Base-by-base conservation (phyloP, 1,140 invertebrate genomes). In the Musca vetustissima region DNA sequence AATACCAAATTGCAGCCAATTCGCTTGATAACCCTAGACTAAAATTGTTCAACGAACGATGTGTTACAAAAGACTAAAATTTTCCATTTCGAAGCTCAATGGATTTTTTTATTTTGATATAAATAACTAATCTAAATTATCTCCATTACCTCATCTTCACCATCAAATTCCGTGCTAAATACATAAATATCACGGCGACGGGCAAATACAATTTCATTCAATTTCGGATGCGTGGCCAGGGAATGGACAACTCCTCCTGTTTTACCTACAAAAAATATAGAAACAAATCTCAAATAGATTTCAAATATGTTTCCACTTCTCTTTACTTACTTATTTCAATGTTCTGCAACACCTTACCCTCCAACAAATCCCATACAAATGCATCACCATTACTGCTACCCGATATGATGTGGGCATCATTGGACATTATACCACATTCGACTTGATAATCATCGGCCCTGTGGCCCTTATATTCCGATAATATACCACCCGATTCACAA, bases 351-450 rank as follows among this genome's bases (percentile, higher is more conserved):
- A 92, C 83, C 74, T 88, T 88, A 28, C 88, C 88, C 72, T 89
- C 88, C 6, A 97, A 87, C 57, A 98, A 84, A 83, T 97, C 93
- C 94, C 95, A 99, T 73, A 92, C 88, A 84, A 91, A 93, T 3
- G 97, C 85, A 76, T 87, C 85, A 0, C 96, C 95, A 76, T 93
- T 91, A 47, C 90, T 89, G 0, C 96, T 97, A 0, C 96, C 97
- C 61, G 93, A 94, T 17, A 97, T 82, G 57, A 98, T 88, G 71
- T 91, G 88, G 32, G 89, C 92, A 81, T 98, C 96, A 72, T 89
- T 91, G 64, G 87, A 84, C 81, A 92, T 90, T 3, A 98, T 87
- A 73, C 89, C 90, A 80, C 93, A 94, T 82, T 98, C 96, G 19
- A 98, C 86, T 73, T 90, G 90, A 77, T 92, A 93, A 76, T 95